Percentiles rank a stretch among this genome's conserved stretches.
These are phyloP conservation scores for Smittia sp. DNA, from an alignment of 2,888 invertebrate genomes.

Conservation along the genomic window DNA sequence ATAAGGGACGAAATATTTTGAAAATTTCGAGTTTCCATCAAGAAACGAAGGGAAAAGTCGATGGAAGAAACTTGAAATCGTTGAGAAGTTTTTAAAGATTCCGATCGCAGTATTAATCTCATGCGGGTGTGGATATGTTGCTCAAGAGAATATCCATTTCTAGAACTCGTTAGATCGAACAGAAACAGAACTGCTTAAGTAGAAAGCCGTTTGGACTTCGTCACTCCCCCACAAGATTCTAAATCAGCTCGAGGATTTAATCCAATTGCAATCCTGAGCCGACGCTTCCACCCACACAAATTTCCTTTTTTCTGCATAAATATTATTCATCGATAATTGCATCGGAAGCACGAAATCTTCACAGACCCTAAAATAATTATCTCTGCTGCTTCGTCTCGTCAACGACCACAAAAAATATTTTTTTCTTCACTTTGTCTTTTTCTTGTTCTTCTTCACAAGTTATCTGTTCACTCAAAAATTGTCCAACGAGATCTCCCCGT, in stretches of 20 bases:
- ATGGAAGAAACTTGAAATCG: background rate
- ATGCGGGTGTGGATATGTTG: background rate
- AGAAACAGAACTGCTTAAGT: background rate
- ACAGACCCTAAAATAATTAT: conserved; percentile 4
- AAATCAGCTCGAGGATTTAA: background rate
- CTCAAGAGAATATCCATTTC: background rate
- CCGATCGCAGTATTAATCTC: background rate
- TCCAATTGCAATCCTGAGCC: background rate
- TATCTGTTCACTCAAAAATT: conserved; percentile 21
- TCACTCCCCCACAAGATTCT: no score
- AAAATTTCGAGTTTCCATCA: no score
- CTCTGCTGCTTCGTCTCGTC: background rate
- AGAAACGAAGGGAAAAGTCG: no score
- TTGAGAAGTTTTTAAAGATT: background rate
- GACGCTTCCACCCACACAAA: no score
- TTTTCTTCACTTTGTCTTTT: background rate
- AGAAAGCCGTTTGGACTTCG: no score
- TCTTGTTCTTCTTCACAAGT: background rate
- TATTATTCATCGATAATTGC: no score
- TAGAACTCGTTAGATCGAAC: no score
- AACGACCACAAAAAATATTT: conserved; percentile 8
- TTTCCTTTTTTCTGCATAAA: no score
- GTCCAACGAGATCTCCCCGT: background rate
- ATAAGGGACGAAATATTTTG: background rate
- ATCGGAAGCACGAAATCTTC: no score